Percentiles rank a stretch among this genome's conserved stretches.
Evolutionary conservation across 2,888 invertebrate species (phyloP).

Genomic region (Tuta absoluta): DNA sequence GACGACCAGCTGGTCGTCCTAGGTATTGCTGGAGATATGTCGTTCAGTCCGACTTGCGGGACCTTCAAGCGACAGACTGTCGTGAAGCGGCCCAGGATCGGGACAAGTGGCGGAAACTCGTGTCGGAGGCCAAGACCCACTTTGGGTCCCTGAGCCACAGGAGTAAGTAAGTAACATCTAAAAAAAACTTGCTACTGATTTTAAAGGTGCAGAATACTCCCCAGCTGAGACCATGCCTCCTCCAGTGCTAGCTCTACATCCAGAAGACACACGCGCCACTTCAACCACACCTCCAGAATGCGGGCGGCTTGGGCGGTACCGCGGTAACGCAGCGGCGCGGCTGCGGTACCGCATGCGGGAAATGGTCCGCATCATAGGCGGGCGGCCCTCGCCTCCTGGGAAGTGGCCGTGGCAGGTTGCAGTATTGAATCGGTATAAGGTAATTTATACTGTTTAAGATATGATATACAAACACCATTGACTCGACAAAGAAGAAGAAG

Average conservation of each 20-base stretch:
- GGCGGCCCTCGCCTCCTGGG: constrained; percentile 87
- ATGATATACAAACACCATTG: background rate
- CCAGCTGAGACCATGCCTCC: constrained; percentile 62
- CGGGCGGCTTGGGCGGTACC: constrained; percentile 60
- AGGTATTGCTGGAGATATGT: too few relatives aligned
- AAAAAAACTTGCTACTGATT: background rate
- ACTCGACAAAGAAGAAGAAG: background rate
- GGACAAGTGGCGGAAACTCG: too few relatives aligned
- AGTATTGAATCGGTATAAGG: constrained; percentile 91
- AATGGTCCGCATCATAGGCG: constrained; percentile 93
- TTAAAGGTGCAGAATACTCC: constrained; percentile 54
- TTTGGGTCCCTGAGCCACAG: too few relatives aligned
- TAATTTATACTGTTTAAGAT: background rate
- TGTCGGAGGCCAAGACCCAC: too few relatives aligned
- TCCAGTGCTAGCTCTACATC: constrained; percentile 59
- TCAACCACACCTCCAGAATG: constrained; percentile 49
- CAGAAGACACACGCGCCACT: constrained; percentile 52
- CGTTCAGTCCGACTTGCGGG: too few relatives aligned
- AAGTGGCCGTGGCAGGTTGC: constrained; percentile 98
- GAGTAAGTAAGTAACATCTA: too few relatives aligned
- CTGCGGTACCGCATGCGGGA: constrained; percentile 69
- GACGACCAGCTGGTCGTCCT: too few relatives aligned
- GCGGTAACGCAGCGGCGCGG: constrained; percentile 53
- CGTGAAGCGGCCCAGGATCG: too few relatives aligned
- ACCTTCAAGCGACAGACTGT: too few relatives aligned